These are phyloP conservation scores for Paracentrotus lividus DNA, from an alignment of 53 echinoderm and acorn worm species.

Conservation along the genomic window DNA sequence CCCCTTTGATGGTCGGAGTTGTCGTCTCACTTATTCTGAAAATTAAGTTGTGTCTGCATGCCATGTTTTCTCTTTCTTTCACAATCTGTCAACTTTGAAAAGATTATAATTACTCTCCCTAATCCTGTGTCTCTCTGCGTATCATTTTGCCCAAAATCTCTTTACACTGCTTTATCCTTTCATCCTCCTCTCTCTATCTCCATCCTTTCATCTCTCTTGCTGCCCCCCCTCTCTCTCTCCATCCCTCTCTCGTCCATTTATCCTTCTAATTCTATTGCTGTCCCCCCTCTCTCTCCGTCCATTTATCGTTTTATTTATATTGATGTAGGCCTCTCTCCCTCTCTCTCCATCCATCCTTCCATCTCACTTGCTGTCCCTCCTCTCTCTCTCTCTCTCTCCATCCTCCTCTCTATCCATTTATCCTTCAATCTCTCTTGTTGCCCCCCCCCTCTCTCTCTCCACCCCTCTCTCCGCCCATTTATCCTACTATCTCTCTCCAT, in stretches of 20 bases:
- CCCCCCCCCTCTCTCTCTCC: background rate
- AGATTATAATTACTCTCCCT: background rate
- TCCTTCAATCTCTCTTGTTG: background rate
- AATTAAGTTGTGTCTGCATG: background rate
- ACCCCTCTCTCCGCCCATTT: background rate
- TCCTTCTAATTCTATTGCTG: no score
- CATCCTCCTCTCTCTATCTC: no score
- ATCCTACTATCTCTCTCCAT: background rate
- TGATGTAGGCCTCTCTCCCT: no score
- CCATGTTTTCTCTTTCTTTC: background rate
- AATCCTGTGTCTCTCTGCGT: background rate
- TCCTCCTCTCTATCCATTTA: background rate
- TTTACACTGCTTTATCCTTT: no score
- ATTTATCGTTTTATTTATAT: no score
- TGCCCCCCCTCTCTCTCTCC: no score
- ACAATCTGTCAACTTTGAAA: background rate
- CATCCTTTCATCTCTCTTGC: no score
- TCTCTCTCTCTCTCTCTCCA: background rate
- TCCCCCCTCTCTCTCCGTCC: no score
- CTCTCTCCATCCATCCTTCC: background rate
- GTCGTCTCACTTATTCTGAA: background rate
- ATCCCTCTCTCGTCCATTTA: no score
- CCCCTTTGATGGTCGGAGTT: background rate
- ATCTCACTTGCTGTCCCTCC: background rate
- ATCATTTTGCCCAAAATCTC: no score